These are phyloP conservation scores for Lepidurus packardi DNA, from an alignment of 1,140 invertebrate species.

Conservation along the genomic window DNA sequence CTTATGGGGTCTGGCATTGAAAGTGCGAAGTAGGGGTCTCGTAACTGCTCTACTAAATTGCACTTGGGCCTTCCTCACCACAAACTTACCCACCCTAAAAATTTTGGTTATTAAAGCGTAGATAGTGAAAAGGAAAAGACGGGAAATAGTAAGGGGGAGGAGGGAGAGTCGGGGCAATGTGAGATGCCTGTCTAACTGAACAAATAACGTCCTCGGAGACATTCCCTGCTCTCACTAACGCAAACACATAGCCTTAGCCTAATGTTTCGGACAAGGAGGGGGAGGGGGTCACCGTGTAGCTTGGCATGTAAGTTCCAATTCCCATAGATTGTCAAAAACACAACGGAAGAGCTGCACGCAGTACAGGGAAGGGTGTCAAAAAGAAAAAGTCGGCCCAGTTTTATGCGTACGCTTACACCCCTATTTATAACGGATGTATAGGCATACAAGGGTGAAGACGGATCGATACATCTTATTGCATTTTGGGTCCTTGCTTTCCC, in stretches of 20 bases:
- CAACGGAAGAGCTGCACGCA: neutral
- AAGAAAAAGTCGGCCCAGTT: neutral
- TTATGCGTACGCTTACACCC: neutral
- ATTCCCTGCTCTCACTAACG: neutral
- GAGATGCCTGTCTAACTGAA: conserved; percentile 13
- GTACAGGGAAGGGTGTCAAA: neutral
- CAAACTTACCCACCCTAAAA: no score
- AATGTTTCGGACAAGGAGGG: conserved; percentile 1
- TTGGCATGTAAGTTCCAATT: no score
- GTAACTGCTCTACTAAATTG: neutral
- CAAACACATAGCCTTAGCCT: neutral
- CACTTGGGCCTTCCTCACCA: neutral
- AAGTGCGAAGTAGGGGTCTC: neutral
- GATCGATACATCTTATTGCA: conserved; percentile 3
- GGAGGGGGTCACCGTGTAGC: neutral
- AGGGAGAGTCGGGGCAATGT: neutral
- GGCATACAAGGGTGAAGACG: conserved; percentile 2
- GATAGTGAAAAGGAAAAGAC: neutral
- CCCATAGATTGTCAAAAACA: no score
- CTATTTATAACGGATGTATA: neutral
- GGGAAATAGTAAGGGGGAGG: neutral
- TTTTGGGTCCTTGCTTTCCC: neutral
- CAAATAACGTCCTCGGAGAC: conserved; percentile 12
- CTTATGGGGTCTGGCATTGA: no score
- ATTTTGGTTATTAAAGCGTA: neutral